These are phyloP conservation scores for Malurus cyaneus DNA, from an alignment of 2,113 vertebrate species.

Conservation along the genomic window DNA sequence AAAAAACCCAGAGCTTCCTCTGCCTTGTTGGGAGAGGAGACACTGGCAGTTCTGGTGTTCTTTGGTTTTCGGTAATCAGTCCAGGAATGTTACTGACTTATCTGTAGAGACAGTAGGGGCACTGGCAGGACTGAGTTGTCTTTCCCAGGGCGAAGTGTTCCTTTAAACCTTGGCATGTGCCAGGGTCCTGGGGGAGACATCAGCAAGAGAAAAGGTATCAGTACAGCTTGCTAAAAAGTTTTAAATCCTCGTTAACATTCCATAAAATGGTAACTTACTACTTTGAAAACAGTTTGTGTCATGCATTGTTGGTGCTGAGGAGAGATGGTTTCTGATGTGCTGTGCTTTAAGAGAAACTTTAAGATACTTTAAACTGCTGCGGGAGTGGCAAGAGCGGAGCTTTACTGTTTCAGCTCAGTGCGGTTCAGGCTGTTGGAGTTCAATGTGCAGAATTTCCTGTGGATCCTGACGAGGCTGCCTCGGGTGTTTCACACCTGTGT, in stretches of 20 bases:
- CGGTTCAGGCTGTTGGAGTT: not conserved
- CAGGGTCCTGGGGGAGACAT: not conserved
- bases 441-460: not conserved
- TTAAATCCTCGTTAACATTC: not conserved
- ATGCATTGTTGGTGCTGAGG: not conserved
- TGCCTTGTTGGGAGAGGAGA: not conserved
- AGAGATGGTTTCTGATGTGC: not conserved
- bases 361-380: not conserved
- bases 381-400: not conserved
- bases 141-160: not conserved
- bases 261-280: not conserved
- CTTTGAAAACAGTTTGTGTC: not conserved
- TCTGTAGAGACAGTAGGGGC: not conserved
- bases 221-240: not conserved
- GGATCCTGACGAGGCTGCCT: not conserved
- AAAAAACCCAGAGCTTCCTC: not conserved
- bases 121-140: not conserved
- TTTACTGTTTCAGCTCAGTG: not conserved
- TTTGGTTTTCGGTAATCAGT: not conserved
- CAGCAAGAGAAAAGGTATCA: not conserved
- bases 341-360: not conserved
- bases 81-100: not conserved
- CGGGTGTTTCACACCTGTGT: fast-evolving
- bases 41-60: not conserved
- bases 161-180: not conserved